Evolutionary conservation across 2,797 vertebrate species (phyloP).

Genomic region (Pampus argenteus): DNA sequence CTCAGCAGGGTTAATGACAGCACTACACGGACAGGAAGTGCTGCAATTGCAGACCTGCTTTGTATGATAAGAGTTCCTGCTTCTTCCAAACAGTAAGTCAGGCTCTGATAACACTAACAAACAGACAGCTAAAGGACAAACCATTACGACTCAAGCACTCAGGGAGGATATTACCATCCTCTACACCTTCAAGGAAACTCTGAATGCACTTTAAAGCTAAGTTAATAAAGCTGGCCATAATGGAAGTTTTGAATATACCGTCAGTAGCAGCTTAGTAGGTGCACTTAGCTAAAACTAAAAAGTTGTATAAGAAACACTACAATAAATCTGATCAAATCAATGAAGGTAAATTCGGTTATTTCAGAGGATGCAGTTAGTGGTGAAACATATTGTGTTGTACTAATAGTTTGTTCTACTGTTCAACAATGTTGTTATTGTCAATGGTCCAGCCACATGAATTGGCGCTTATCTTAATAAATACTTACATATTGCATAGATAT

Average conservation of each 20-base stretch:
- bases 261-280: neutral
- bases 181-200: neutral
- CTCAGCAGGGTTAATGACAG: slow-evolving; percentile 98
- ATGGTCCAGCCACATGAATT: no score
- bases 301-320: neutral
- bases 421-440: no score
- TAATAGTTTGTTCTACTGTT: no score
- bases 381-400: neutral
- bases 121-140: neutral
- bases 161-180: neutral
- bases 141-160: neutral
- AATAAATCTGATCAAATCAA: neutral
- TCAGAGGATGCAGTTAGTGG: neutral
- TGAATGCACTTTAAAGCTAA: neutral
- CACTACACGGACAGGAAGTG: slow-evolving; percentile 86
- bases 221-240: neutral
- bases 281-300: no score
- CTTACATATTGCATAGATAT: no score
- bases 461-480: no score
- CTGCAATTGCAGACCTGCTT: slow-evolving; percentile 99
- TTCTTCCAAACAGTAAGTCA: slow-evolving; percentile 22
- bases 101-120: neutral
- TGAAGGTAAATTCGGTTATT: neutral
- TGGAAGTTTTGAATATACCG: neutral
- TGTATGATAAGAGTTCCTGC: slow-evolving; percentile 26